These are phyloP conservation scores for Pantherophis vulpinus DNA, from an alignment of 2,797 vertebrate genomes.

Conservation along the genomic window DNA sequence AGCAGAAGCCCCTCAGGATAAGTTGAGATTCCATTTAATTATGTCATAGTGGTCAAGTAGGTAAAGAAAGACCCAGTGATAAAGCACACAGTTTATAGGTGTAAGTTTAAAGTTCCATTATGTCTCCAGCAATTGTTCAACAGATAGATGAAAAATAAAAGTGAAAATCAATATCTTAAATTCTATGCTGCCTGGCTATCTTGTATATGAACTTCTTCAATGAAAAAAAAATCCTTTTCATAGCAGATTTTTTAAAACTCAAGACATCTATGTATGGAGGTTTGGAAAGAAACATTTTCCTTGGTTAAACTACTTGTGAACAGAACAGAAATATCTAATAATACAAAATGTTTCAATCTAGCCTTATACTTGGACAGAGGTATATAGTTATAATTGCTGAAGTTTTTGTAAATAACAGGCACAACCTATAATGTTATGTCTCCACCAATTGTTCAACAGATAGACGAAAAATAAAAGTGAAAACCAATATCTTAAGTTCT, in stretches of 20 bases:
- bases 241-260: background rate
- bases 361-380: background rate
- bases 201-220: background rate
- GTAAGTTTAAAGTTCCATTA: background rate
- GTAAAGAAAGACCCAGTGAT: background rate
- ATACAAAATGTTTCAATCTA: constrained; percentile 2
- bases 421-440: background rate
- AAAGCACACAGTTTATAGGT: background rate
- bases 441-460: background rate
- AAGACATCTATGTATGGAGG: background rate
- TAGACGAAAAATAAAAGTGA: background rate
- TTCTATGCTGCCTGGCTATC: background rate
- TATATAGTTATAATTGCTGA: constrained; percentile 8
- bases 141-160: background rate
- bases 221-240: background rate
- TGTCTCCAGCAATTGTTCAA: background rate
- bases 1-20: background rate
- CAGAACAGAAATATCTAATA: constrained; percentile 11
- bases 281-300: background rate
- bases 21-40: background rate
- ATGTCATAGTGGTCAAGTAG: background rate
- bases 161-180: background rate
- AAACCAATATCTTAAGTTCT: background rate
- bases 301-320: background rate
- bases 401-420: background rate